Base-by-base conservation (phyloP, 2,888 invertebrate genomes). In the Eupithecia subfuscata region DNA sequence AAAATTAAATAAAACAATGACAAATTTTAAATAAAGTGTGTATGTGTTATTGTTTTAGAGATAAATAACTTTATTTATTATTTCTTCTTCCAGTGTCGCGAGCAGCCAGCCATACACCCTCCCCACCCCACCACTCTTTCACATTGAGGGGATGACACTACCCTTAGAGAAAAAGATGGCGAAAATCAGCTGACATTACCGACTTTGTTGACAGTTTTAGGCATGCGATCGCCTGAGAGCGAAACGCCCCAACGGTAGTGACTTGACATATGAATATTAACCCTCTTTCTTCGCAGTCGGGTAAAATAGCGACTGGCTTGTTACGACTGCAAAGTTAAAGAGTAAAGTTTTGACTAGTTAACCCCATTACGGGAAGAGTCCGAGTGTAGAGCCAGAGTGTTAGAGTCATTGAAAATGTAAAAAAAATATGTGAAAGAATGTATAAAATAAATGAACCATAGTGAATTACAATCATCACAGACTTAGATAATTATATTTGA, bases 41-140 rank as follows among this genome's bases (percentile, higher is more conserved):
- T 7, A 7, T 37, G 37, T 37, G 37, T 37, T 5, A 37, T 4
- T 37, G 37, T 7, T 7, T 37, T 37, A 4, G 37, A 6, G 37
- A 37, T 37, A 37, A 37, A 40, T 40, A 40, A 40, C 40, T 1
- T 0, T 9, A 40, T 34, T 34, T 34, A 9, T 48, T 48, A 2
- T 56, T 4, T 56, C 2, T 11, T 22, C 8, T 60, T 60, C 0
- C 63, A 70, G 22, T 77, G 77, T 56, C 60, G 75, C 7, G 70
- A 70, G 18, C 77, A 77, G 84, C 89, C 89, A 69, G 85, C 86
- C 48, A 80, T 81, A 77, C 81, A 82, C 80, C 85, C 88, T 75
- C 88, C 88, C 86, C 89, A 82, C 60, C 86, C 85, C 76, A 80
- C 83, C 82, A 88, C 89, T 80, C 86, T 88, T 79, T 79, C 87